Evolutionary conservation across 2,113 vertebrate species (phyloP).

Genomic region (Zosterops hypoxanthus): DNA sequence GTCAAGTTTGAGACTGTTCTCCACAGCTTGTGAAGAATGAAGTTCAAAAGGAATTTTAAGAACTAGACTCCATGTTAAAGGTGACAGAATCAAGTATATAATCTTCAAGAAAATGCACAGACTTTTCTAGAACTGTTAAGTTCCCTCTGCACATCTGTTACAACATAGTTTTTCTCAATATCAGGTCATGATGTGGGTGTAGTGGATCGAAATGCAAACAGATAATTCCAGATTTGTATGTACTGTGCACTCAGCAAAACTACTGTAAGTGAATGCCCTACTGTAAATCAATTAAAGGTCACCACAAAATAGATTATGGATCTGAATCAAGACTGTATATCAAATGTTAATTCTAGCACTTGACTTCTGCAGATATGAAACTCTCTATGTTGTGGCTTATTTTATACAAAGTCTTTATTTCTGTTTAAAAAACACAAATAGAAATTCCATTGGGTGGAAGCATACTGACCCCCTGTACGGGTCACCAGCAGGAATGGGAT

Average conservation of each 20-base stretch:
- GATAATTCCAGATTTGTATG: neutral
- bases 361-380: neutral
- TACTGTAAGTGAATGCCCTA: neutral
- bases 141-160: neutral
- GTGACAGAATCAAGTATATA: neutral
- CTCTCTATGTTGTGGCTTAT: constrained; percentile 17
- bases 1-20: constrained; percentile 7
- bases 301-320: neutral
- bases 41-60: neutral
- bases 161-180: neutral
- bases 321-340: neutral
- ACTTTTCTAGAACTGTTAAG: neutral
- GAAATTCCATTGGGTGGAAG: constrained; percentile 72
- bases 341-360: neutral
- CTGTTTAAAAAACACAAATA: constrained; percentile 64
- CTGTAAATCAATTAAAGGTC: neutral
- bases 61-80: neutral
- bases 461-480: constrained; percentile 71
- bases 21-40: neutral
- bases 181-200: neutral
- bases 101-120: neutral
- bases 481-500: constrained; percentile 69
- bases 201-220: neutral
- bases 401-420: constrained; percentile 56
- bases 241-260: neutral